These are phyloP conservation scores for Asteroscopus sphinx DNA, from an alignment of 2,888 invertebrate genomes.

Conservation along the genomic window DNA sequence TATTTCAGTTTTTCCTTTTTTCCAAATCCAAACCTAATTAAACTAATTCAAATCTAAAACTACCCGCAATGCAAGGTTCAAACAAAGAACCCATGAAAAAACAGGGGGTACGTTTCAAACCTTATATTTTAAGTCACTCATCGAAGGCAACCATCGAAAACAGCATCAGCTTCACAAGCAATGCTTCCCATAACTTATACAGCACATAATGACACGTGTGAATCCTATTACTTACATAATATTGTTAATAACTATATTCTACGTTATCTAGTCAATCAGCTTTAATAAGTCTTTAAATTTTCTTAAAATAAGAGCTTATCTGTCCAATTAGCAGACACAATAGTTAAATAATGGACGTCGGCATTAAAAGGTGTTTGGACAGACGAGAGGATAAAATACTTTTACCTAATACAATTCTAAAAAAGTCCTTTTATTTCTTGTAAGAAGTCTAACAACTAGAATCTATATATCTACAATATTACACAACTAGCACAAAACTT, in stretches of 20 bases:
- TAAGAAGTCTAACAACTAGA: not conserved
- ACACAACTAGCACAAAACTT: too few species aligned
- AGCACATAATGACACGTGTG: conserved; percentile 55
- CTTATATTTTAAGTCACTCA: conserved; percentile 45
- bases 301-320: too few species aligned
- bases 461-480: not conserved
- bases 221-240: conserved; percentile 22
- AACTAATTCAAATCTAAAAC: conserved; percentile 44
- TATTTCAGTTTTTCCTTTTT: conserved; percentile 59
- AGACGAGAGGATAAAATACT: conserved; percentile 7
- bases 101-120: conserved; percentile 45
- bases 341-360: too few species aligned
- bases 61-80: conserved; percentile 41
- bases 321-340: too few species aligned
- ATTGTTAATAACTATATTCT: conserved; percentile 16
- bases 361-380: too few species aligned
- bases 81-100: conserved; percentile 29
- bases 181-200: conserved; percentile 53
- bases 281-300: conserved; percentile 6
- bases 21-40: conserved; percentile 53
- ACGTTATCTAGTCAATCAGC: conserved; percentile 17
- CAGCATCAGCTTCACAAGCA: conserved; percentile 54
- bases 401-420: conserved; percentile 2
- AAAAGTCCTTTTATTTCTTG: not conserved
- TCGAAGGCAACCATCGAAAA: conserved; percentile 48